phyloP scores from a whole-genome alignment of 2,113 vertebrate species.

The Scortum barcoo region DNA sequence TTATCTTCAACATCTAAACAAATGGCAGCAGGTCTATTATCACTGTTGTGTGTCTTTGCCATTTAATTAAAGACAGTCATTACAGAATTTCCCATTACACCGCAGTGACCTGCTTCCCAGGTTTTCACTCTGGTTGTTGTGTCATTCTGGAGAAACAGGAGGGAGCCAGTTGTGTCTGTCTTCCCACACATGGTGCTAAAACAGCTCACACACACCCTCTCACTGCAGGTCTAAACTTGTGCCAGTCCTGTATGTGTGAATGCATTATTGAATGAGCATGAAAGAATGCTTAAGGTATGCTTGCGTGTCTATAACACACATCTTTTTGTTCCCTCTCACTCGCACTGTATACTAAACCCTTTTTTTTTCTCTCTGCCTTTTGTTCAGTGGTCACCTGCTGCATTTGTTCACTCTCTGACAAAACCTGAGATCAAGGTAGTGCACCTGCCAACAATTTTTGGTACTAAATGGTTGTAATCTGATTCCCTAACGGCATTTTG shows the following conservation, averaged over 20 bases:
- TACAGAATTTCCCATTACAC: not conserved
- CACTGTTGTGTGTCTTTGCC: too few species aligned
- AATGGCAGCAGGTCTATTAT: not conserved
- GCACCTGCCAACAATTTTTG: constrained; percentile 37
- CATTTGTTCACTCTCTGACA: constrained; percentile 40
- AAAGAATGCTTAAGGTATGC: constrained; percentile 34
- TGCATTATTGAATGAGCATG: constrained; percentile 31
- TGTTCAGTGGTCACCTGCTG: constrained; percentile 41
- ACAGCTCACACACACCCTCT: constrained; percentile 46
- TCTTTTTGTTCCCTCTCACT: constrained; percentile 19
- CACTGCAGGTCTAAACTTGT: constrained; percentile 72
- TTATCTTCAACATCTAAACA: not conserved
- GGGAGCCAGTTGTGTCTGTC: constrained; percentile 34
- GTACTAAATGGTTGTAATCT: constrained; percentile 18
- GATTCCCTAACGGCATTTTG: constrained; percentile 10
- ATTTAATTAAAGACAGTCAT: not conserved
- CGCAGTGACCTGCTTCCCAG: not conserved
- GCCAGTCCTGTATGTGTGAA: constrained; percentile 2
- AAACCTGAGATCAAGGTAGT: constrained; percentile 3
- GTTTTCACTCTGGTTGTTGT: constrained; percentile 35
- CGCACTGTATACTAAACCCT: not conserved
- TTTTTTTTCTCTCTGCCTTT: constrained; percentile 27
- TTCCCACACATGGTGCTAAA: constrained; percentile 46
- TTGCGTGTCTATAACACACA: not conserved
- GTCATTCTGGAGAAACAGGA: constrained; percentile 49